Percentiles rank a stretch among this genome's conserved stretches.
These are phyloP conservation scores for Hyla sarda DNA, from an alignment of 2,113 vertebrate genomes.

Conservation along the genomic window DNA sequence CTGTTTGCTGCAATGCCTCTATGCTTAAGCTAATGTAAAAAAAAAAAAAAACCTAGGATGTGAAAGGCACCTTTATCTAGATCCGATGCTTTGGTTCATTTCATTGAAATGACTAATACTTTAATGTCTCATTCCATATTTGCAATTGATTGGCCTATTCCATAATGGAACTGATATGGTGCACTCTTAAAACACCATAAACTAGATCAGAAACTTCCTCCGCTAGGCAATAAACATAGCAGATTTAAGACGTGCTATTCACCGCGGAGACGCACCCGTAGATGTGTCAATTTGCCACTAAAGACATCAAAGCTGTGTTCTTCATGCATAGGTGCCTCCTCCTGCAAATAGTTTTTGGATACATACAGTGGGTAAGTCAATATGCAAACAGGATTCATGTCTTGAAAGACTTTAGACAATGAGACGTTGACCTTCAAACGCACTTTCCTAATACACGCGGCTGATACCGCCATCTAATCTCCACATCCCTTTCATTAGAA, in stretches of 20 bases:
- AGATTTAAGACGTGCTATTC: slow-evolving; percentile 70
- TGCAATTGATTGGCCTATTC: slow-evolving; percentile 77
- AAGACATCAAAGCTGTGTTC: slow-evolving; percentile 76
- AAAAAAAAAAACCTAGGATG: slow-evolving; percentile 76
- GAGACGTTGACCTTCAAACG: slow-evolving; percentile 71
- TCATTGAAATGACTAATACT: slow-evolving; percentile 82
- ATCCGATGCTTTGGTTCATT: slow-evolving; percentile 83
- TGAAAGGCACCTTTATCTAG: slow-evolving; percentile 81
- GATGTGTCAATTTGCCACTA: slow-evolving; percentile 77
- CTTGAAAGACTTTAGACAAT: slow-evolving; percentile 70
- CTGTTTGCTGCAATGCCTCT: neutral
- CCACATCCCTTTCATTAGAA: neutral
- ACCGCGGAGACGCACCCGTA: slow-evolving; percentile 65
- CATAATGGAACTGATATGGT: slow-evolving; percentile 75
- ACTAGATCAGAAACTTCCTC: slow-evolving; percentile 79
- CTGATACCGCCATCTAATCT: neutral
- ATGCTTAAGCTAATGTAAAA: slow-evolving; percentile 69
- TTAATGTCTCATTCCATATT: slow-evolving; percentile 79
- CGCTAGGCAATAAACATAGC: slow-evolving; percentile 74
- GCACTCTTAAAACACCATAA: slow-evolving; percentile 77
- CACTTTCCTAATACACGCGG: slow-evolving; percentile 33
- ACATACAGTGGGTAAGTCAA: slow-evolving; percentile 65
- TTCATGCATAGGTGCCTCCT: slow-evolving; percentile 74
- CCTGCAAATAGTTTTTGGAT: slow-evolving; percentile 73
- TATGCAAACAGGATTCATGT: slow-evolving; percentile 72